These are phyloP conservation scores for Octodonta nipae DNA, from an alignment of 2,888 invertebrate genomes.

Conservation along the genomic window DNA sequence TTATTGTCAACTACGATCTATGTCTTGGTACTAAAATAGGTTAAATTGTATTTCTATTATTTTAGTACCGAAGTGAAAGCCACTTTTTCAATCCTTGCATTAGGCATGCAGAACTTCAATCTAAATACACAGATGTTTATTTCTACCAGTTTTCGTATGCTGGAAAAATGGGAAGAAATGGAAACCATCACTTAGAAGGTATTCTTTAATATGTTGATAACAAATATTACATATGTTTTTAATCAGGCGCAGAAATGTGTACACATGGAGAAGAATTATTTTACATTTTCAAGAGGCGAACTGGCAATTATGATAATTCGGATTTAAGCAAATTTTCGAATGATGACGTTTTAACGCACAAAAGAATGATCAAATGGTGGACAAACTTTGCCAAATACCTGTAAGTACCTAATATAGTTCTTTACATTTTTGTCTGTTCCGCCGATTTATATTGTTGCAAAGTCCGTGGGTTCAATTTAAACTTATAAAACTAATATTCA, in stretches of 20 bases:
- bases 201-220: too few species aligned
- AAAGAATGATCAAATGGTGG: slow-evolving; percentile 29
- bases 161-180: slow-evolving; percentile 13
- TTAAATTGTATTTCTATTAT: too few species aligned
- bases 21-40: too few species aligned
- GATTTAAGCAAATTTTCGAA: slow-evolving; percentile 10
- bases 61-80: slow-evolving; percentile 16
- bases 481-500: too few species aligned
- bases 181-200: too few species aligned
- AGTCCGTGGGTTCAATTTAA: too few species aligned
- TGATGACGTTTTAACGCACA: slow-evolving; percentile 13
- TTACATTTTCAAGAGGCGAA: slow-evolving; percentile 19
- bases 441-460: too few species aligned
- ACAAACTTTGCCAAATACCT: slow-evolving; percentile 49
- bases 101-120: slow-evolving; percentile 15
- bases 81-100: slow-evolving; percentile 13
- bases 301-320: slow-evolving; percentile 16
- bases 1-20: too few species aligned
- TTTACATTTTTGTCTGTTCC: too few species aligned
- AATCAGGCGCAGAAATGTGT: slow-evolving; percentile 21
- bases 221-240: too few species aligned
- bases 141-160: slow-evolving; percentile 17
- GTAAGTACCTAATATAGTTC: slow-evolving; percentile 26
- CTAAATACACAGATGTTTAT: slow-evolving; percentile 13
- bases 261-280: slow-evolving; percentile 20